phyloP scores from a whole-genome alignment of 2,113 vertebrate species.

The Camelus bactrianus region DNA sequence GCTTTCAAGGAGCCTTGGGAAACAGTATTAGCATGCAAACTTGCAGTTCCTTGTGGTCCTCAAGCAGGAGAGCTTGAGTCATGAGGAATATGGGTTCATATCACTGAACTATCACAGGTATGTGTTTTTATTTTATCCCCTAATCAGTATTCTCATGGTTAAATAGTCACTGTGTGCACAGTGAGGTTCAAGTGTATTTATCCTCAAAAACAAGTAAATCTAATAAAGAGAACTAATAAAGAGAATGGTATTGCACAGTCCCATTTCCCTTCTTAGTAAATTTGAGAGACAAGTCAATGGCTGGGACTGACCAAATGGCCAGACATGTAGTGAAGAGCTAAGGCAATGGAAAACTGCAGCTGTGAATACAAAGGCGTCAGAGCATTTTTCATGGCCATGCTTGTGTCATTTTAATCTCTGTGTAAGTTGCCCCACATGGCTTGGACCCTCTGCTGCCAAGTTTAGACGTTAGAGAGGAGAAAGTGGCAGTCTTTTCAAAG shows the following conservation, averaged over 20 bases:
- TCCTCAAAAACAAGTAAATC: background rate
- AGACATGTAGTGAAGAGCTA: background rate
- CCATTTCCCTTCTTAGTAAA: background rate
- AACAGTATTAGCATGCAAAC: background rate
- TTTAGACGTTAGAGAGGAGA: constrained; percentile 37
- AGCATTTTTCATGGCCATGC: background rate
- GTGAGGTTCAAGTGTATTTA: background rate
- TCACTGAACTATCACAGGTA: background rate
- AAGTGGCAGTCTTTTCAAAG: constrained; percentile 61
- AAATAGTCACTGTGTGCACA: background rate
- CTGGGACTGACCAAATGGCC: background rate
- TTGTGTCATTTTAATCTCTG: background rate
- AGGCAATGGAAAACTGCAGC: background rate
- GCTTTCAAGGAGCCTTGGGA: background rate
- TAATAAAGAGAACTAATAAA: background rate
- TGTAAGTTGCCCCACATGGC: background rate
- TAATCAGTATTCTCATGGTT: background rate
- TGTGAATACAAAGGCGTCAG: background rate
- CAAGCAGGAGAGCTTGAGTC: background rate
- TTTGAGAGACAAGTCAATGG: background rate
- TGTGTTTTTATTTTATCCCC: background rate
- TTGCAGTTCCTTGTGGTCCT: background rate
- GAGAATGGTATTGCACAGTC: background rate
- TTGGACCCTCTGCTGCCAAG: constrained; percentile 14
- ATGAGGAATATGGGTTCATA: background rate